Base-by-base conservation (phyloP, 2,797 vertebrate species). In the Carduelis carduelis region DNA sequence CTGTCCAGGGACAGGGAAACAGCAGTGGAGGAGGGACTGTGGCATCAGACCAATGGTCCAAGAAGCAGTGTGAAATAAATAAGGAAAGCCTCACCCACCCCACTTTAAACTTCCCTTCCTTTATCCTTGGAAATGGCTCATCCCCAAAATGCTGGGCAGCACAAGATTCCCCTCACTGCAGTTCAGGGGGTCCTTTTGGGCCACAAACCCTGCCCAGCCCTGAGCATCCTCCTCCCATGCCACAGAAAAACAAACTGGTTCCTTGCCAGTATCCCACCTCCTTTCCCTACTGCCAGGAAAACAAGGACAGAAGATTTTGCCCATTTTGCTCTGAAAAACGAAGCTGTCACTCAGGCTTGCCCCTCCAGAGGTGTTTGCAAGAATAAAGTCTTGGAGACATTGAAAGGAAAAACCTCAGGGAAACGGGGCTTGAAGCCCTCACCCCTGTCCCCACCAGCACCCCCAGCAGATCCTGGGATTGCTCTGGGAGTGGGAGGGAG, bases 401-500 rank as follows among this genome's bases (percentile, higher is more conserved):
- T 30, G 0, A 4, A 11, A 20, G 32, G 22, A 19, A 34, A 83
- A 72, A 1, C 14, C 20, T 17, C 2, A 6, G 20, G 39, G 34
- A 83, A 85, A 61, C 1, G 27, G 50, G 28, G 39, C 19, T 53
- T 17, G 2, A 26, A 63, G 32, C 0, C n/a, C 30, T 23, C 47
- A 24, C 5, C 46, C 27, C 52, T 30, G 52, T 50, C 77, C 64
- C 72, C 5, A 3, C 1, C 8, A 6, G 60, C 34, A 63, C 35
- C 75, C 12, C 0, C 46, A 30, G 63, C 11, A 1, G 59, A 64
- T 82, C 66, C 72, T 0, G 0, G 68, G 81, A 83, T 83, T 8
- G 0, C 46, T 76, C 4, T 53, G 87, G 93, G 81, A 91, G 89
- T 72, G 53, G 92, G 93, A 89, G 90, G 84, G 55, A 83, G 46